Conservation (phyloP, 2,797 vertebrate species). For the Ispidina picta region DNA sequence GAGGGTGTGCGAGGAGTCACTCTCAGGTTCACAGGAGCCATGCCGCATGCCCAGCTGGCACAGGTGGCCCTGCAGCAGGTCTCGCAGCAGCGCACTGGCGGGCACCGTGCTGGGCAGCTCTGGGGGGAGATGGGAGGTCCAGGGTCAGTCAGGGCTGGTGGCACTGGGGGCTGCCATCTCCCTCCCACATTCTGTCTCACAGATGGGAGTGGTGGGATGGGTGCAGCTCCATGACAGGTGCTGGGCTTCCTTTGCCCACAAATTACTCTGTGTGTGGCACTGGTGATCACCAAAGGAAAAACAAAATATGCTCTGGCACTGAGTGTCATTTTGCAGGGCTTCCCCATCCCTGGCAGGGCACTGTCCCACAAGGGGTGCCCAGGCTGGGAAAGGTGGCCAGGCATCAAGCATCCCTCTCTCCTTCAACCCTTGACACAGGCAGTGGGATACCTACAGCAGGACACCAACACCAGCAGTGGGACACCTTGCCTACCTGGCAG, state of each 20-base stretch:
- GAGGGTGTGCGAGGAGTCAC: constrained; percentile 87
- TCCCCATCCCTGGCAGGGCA: neutral
- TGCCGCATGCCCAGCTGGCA: constrained; percentile 83
- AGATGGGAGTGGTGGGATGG: neutral
- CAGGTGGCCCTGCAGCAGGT: constrained; percentile 89
- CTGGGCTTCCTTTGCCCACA: rapidly evolving
- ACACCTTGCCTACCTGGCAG: rapidly evolving
- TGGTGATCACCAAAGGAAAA: neutral
- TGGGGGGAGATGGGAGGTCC: constrained; percentile 25
- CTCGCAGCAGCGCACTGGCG: constrained; percentile 82
- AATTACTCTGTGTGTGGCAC: rapidly evolving
- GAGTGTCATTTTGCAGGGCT: rapidly evolving
- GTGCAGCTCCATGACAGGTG: neutral
- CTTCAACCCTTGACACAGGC: neutral
- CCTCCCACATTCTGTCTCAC: rapidly evolving
- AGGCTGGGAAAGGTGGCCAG: neutral
- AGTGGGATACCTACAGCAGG: neutral
- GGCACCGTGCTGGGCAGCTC: constrained; percentile 74
- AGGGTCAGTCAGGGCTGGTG: neutral
- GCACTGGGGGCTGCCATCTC: neutral
- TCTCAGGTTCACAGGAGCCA: constrained; percentile 82
- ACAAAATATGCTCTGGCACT: neutral
- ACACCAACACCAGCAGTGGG: neutral
- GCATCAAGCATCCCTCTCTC: rapidly evolving
- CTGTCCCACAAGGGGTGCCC: neutral